A percentile compares a stretch with the other conserved stretches of the same genome.
Conservation (phyloP, 2,113 vertebrate genomes). For the Spea bombifrons region DNA sequence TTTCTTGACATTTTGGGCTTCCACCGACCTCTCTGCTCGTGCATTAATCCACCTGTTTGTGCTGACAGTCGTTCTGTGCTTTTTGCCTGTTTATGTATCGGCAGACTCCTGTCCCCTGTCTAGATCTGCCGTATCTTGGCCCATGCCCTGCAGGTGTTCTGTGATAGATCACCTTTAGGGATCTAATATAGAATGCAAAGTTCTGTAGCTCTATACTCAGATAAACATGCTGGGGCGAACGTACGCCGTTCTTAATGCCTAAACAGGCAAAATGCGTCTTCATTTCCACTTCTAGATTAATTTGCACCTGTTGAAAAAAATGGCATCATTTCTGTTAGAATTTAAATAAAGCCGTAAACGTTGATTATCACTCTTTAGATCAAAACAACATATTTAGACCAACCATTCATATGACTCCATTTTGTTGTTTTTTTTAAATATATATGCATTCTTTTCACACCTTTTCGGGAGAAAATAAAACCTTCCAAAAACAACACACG, state of each 20-base stretch:
- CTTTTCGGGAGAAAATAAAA: neutral
- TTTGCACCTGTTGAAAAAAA: neutral
- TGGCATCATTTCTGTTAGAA: neutral
- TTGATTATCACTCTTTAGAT: neutral
- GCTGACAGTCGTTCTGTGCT: slow-evolving; percentile 34
- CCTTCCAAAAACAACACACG: neutral
- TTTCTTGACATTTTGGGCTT: slow-evolving; percentile 40
- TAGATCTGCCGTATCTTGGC: neutral
- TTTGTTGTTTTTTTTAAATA: neutral
- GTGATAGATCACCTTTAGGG: neutral
- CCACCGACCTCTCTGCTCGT: slow-evolving; percentile 32
- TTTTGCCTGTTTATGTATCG: slow-evolving; percentile 45
- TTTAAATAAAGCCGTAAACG: neutral
- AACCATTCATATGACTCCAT: neutral
- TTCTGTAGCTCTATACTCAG: neutral
- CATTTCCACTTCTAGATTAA: neutral
- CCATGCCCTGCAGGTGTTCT: neutral
- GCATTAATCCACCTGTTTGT: slow-evolving; percentile 35
- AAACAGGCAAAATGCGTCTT: neutral
- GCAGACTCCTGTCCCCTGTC: slow-evolving; percentile 12
- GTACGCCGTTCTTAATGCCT: neutral
- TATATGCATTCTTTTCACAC: neutral
- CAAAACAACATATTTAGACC: neutral
- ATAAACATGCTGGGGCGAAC: neutral
- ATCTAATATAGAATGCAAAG: neutral